Conservation (phyloP, 2,113 vertebrate genomes). For the Ancistrus triradiatus region DNA sequence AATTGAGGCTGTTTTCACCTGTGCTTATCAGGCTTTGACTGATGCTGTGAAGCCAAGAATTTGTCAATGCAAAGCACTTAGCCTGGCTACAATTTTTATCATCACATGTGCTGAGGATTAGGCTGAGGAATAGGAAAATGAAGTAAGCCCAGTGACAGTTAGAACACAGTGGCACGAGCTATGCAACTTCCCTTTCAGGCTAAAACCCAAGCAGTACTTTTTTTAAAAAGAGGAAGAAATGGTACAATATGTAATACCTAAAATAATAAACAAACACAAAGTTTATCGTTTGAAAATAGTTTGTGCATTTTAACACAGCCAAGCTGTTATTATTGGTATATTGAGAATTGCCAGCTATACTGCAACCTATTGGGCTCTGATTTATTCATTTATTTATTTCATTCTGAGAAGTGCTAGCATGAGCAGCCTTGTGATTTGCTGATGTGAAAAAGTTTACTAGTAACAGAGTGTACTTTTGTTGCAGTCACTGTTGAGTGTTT, state of each 20-base stretch:
- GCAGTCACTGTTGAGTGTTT: too few species aligned
- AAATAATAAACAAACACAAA: too few species aligned
- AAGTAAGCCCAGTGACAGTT: conserved; percentile 58
- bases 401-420: too few species aligned
- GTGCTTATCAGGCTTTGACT: conserved; percentile 41
- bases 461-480: too few species aligned
- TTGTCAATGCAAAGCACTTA: conserved; percentile 63
- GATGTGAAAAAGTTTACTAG: too few species aligned
- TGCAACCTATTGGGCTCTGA: neutral
- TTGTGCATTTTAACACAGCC: neutral
- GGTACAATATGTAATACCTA: neutral
- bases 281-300: too few species aligned
- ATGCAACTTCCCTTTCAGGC: conserved; percentile 59
- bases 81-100: conserved; percentile 56
- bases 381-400: too few species aligned
- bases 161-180: conserved; percentile 18
- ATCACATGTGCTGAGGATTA: conserved; percentile 22
- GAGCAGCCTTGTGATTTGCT: too few species aligned
- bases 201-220: conserved; percentile 6
- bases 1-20: conserved; percentile 55
- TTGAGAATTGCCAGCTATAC: neutral
- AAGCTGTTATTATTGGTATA: neutral
- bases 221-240: conserved; percentile 31
- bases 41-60: conserved; percentile 22
- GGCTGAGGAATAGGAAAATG: conserved; percentile 63